phyloP scores from a whole-genome alignment of 2,113 vertebrate genomes.

The Ophthalmotilapia sp. region DNA sequence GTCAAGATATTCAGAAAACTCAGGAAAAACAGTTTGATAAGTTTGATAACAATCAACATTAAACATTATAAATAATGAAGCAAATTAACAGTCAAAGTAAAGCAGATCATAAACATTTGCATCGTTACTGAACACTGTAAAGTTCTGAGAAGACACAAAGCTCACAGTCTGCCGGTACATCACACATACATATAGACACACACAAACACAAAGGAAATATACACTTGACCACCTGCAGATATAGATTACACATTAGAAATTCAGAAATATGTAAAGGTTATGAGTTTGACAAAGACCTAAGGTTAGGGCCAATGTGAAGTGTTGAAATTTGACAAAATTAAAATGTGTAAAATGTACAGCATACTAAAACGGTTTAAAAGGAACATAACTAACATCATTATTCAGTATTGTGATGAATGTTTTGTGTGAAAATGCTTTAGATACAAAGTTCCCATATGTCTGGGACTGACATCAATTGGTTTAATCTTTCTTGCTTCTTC shows the following conservation, averaged over 20 bases:
- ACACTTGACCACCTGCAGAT: too few species aligned
- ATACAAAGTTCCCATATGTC: not conserved
- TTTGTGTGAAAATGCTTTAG: not conserved
- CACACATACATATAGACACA: too few species aligned
- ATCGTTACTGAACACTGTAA: not conserved
- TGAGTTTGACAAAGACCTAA: too few species aligned
- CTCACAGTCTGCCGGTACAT: too few species aligned
- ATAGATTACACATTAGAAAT: too few species aligned
- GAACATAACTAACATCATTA: not conserved
- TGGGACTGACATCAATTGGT: not conserved
- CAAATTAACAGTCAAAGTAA: not conserved
- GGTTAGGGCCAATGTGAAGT: not conserved
- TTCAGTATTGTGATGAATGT: not conserved
- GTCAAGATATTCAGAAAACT: not conserved
- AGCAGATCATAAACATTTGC: not conserved
- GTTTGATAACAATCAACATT: not conserved
- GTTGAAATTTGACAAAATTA: not conserved
- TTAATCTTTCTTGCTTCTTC: not conserved
- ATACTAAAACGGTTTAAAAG: not conserved
- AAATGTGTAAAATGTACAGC: not conserved
- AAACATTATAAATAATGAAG: not conserved
- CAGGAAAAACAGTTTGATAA: not conserved
- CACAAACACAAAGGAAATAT: too few species aligned
- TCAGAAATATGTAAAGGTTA: too few species aligned
- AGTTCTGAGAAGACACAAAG: too few species aligned